Evolutionary conservation across 2,888 invertebrate species (phyloP).

Genomic region (Xestobium rufovillosum): DNA sequence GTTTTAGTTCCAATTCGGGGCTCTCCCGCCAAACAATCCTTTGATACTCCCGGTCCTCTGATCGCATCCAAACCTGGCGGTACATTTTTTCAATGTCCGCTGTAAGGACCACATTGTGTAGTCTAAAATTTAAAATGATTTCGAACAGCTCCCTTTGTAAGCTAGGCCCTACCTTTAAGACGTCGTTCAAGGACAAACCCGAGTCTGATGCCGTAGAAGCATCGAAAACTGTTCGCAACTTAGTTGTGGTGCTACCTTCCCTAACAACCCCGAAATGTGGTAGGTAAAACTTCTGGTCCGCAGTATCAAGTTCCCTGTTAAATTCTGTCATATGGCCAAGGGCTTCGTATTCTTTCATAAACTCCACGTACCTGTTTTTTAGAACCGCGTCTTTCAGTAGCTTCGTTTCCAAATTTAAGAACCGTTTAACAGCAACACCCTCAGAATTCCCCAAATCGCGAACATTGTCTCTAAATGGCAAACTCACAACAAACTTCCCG

Average conservation of each 20-base stretch:
- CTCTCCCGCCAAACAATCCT: conserved; percentile 14
- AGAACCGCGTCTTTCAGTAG: conserved; percentile 2
- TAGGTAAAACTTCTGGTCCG: conserved; percentile 11
- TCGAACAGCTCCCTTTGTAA: conserved; percentile 16
- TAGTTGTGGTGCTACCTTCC: conserved; percentile 16
- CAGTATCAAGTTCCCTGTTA: too few relatives aligned
- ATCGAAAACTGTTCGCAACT: conserved; percentile 20
- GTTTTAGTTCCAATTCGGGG: conserved; percentile 9
- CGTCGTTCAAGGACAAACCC: conserved; percentile 19
- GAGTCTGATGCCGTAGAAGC: conserved; percentile 12
- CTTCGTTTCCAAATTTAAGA: neutral
- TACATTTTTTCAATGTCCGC: conserved; percentile 19
- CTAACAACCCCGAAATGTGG: conserved; percentile 20
- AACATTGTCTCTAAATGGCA: conserved; percentile 3
- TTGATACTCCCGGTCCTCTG: conserved; percentile 10
- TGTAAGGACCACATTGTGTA: conserved; percentile 13
- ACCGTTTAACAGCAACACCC: too few relatives aligned
- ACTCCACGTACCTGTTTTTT: conserved; percentile 1
- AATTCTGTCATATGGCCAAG: conserved; percentile 11
- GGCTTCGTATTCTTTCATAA: conserved; percentile 7
- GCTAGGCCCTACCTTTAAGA: conserved; percentile 15
- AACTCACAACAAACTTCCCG: conserved; percentile 1
- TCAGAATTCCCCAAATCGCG: conserved; percentile 1
- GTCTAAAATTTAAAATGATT: conserved; percentile 11
- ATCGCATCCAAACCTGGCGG: conserved; percentile 11